Conservation (phyloP, 2,113 vertebrate genomes). For the Microcebus tavaratra region DNA sequence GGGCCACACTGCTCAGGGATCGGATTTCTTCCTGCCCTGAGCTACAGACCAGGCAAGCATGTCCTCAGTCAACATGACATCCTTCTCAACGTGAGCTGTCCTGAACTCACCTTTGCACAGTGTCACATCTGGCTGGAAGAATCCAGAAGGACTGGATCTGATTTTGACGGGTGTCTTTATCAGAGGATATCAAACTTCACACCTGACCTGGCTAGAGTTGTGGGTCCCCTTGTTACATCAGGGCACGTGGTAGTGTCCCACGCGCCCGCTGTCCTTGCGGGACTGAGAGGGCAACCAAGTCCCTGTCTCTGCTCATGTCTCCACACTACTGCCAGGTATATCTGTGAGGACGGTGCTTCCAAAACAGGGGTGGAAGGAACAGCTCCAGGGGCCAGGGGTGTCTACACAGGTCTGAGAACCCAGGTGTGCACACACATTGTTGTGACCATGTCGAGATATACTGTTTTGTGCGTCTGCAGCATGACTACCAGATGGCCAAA, state of each 20-base stretch:
- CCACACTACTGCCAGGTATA: accelerated
- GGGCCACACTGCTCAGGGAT: background rate
- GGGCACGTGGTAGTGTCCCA: background rate
- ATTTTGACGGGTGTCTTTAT: background rate
- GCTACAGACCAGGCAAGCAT: background rate
- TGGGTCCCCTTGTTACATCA: background rate
- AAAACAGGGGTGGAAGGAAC: background rate
- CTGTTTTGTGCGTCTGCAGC: accelerated
- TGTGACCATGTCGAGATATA: too few species aligned
- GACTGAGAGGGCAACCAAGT: background rate
- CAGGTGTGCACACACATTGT: accelerated
- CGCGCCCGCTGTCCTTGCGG: accelerated
- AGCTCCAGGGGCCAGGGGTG: accelerated
- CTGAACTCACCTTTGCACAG: background rate
- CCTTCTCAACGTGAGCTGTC: background rate
- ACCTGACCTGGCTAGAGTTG: background rate
- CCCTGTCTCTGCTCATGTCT: too few species aligned
- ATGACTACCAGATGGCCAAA: background rate
- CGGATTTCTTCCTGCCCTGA: background rate
- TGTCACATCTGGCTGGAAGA: background rate
- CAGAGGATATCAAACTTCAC: background rate
- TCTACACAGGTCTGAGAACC: background rate
- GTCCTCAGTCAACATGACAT: background rate
- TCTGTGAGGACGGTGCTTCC: background rate
- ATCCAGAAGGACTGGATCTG: too few species aligned